These are phyloP conservation scores for Helicoverpa armigera DNA, from an alignment of 1,140 invertebrate genomes.

Conservation along the genomic window DNA sequence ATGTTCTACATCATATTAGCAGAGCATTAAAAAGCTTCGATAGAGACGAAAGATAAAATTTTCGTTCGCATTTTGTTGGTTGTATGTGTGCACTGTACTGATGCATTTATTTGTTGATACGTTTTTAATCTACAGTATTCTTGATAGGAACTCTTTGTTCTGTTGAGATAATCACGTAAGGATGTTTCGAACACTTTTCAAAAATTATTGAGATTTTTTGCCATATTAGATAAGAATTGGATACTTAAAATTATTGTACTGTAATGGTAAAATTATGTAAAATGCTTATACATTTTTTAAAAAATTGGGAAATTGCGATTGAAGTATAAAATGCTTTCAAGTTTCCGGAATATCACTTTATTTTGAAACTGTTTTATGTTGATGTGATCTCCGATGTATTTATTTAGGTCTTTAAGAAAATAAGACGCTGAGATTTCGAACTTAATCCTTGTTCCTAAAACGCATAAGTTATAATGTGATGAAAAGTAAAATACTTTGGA, in stretches of 20 bases:
- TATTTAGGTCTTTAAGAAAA: background rate
- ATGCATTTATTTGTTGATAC: constrained; percentile 55
- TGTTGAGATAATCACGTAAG: background rate
- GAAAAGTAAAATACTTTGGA: constrained; percentile 34
- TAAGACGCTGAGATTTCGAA: constrained; percentile 17
- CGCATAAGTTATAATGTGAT: constrained; percentile 35
- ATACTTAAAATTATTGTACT: constrained; percentile 1
- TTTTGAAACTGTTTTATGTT: background rate
- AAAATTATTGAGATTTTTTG: constrained; percentile 19
- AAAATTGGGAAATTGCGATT: background rate
- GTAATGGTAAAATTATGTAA: background rate
- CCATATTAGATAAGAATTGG: constrained; percentile 14
- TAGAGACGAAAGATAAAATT: constrained; percentile 39
- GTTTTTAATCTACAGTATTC: constrained; percentile 27
- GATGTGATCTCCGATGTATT: constrained; percentile 2
- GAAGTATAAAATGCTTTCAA: background rate
- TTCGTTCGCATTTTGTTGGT: constrained; percentile 2
- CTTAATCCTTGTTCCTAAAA: background rate
- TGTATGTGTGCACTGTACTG: background rate
- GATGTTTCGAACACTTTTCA: background rate
- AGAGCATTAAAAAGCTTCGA: constrained; percentile 77
- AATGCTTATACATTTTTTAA: background rate
- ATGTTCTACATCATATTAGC: constrained; percentile 65
- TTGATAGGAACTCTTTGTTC: constrained; percentile 2
- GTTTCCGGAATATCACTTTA: too few species aligned